Evolutionary conservation across 2,888 invertebrate genomes (phyloP), one percentile per base, ranked within the genome.

Genomic region (Iselma pallidipennis): DNA sequence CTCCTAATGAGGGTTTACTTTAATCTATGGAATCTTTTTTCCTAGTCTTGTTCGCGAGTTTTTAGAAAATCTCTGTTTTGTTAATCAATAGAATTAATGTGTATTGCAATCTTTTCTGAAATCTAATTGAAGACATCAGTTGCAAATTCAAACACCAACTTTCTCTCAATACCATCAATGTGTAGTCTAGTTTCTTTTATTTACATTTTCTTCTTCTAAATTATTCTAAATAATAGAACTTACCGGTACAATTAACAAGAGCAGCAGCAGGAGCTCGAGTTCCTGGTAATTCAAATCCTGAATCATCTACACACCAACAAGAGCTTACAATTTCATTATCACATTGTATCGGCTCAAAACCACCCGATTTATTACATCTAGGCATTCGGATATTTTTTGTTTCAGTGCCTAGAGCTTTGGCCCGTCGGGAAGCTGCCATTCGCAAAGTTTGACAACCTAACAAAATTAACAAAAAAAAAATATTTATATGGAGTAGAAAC

Each of bases 301-400:
- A 86, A 63, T 88, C 85, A 75, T 94, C 91, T 7, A 94, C 91
- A 78, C 94, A 94, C 93, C 94, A 94, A 77, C 94, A 94, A 29
- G 86, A 86, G 74, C 89, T 89, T 53, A 88, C 86, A 61, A 88
- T 86, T 71, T 88, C 88, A 71, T 90, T 88, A 57, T 88, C 87
- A 74, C 94, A 94, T 77, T 94, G 94, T 14, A 94, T 84, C 53
- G 85, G 85, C 75, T 92, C 91, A 74, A 92, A 94, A 6, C 92
- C 92, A 59, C 89, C 90, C 0, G 83, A 79, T 72, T 87, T 86
- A 67, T 86, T 85, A 77, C 94, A 94, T 42, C 89, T 86, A 0
- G 94, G 94, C 54, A 90, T 83, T 61, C 90, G 80, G 16, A 88
- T 80, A 1, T 69, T 71, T 52, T 82, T 82, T 29, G 78, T 78